Evolutionary conservation across 1,140 invertebrate species (phyloP).

Genomic region (Samia ricini): DNA sequence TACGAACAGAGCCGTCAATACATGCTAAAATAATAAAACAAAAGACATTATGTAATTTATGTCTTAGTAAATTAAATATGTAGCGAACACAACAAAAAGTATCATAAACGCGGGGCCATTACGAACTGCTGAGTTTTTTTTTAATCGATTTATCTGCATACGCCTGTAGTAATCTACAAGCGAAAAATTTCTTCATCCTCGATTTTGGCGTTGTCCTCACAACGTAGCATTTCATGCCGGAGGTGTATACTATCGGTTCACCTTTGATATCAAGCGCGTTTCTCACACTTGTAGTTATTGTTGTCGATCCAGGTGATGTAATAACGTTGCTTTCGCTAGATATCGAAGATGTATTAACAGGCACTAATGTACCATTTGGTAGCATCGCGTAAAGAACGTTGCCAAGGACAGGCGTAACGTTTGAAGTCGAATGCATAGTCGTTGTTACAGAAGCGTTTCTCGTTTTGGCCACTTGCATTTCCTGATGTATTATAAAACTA

Average conservation of each 20-base stretch:
- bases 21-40: too few species aligned
- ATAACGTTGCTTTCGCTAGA: conserved; percentile 22
- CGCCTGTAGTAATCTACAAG: conserved; percentile 55
- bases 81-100: conserved; percentile 36
- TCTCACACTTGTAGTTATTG: conserved; percentile 52
- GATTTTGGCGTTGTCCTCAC: conserved; percentile 43
- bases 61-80: conserved; percentile 15
- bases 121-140: conserved; percentile 46
- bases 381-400: conserved; percentile 46
- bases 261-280: conserved; percentile 64
- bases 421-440: conserved; percentile 51
- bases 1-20: too few species aligned
- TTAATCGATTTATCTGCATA: conserved; percentile 60
- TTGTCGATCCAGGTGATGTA: conserved; percentile 40
- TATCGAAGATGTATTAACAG: conserved; percentile 38
- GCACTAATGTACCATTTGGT: conserved; percentile 60
- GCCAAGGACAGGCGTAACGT: conserved; percentile 13
- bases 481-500: conserved; percentile 57
- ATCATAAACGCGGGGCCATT: conserved; percentile 47
- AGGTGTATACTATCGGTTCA: conserved; percentile 54
- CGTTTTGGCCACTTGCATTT: conserved; percentile 42
- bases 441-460: conserved; percentile 44
- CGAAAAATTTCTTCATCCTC: conserved; percentile 51
- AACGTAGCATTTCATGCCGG: conserved; percentile 62
- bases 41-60: neutral